A percentile compares a stretch with the other conserved stretches of the same genome.
phyloP scores from a whole-genome alignment of 92 coral and sea anemone species.

The Micromussa lordhowensis region DNA sequence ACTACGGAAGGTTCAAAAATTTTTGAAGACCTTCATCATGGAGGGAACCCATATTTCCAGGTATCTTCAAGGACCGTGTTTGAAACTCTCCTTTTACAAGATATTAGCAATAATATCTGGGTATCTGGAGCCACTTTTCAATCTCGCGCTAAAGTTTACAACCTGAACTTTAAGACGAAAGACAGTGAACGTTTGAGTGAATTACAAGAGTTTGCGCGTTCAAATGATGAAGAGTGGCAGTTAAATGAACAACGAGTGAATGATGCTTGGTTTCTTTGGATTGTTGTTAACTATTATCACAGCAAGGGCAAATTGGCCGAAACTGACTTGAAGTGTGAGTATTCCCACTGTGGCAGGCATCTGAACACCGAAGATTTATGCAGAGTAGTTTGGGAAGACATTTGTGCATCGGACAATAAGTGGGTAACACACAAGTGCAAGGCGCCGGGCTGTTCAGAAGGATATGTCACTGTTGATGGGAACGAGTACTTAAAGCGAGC shows the following conservation, averaged over 20 bases:
- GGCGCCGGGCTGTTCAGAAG: too few relatives aligned
- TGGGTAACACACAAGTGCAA: too few relatives aligned
- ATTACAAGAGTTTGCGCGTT: constrained; percentile 63
- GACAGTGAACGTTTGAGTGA: constrained; percentile 58
- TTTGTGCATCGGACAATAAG: too few relatives aligned
- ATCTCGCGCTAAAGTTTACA: constrained; percentile 82
- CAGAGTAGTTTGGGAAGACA: too few relatives aligned
- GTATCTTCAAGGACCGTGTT: constrained; percentile 81
- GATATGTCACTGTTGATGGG: too few relatives aligned
- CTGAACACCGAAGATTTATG: too few relatives aligned
- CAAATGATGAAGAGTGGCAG: constrained; percentile 66
- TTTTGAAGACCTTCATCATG: constrained; percentile 44
- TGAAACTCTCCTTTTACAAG: constrained; percentile 61
- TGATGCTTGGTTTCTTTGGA: constrained; percentile 40
- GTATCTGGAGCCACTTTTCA: constrained; percentile 77
- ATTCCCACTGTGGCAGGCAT: too few relatives aligned
- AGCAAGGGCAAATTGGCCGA: too few relatives aligned
- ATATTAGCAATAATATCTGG: constrained; percentile 75
- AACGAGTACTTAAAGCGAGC: too few relatives aligned
- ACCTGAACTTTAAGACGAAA: constrained; percentile 19
- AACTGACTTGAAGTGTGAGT: too few relatives aligned
- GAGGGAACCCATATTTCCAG: constrained; percentile 56
- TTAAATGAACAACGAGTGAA: constrained; percentile 78
- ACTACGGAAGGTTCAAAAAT: constrained; percentile 28
- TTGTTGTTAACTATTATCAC: too few relatives aligned